Evolutionary conservation across 2,113 vertebrate species (phyloP), one percentile per base, ranked within the genome.

Genomic region (Lophotis ruficrista): DNA sequence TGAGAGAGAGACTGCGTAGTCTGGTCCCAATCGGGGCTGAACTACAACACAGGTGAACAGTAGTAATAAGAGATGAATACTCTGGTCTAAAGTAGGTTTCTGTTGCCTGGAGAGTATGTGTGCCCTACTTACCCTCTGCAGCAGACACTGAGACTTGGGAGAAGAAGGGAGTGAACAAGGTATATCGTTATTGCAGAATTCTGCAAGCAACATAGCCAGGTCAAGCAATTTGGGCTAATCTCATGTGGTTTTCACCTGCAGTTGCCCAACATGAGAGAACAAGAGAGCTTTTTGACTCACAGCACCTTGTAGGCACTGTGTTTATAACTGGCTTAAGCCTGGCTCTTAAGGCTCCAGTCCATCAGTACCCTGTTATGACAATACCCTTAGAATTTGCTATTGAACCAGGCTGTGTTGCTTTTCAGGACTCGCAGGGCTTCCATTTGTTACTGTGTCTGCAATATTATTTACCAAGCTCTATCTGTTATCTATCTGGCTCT

Each of bases 121-220:
- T 56, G 53, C 12, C 30, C 14, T 72, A 4, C 15, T 69, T n/a
- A 45, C 9, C 30, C 53, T 72, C 31, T 56, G 22, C 13, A 56
- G 37, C 6, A 48, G 19, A 15, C 25, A 64, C 1, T 0, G 0
- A 14, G 6, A 35, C 8, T 48, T 4, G 3, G 51, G 27, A 66
- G 30, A 37, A 68, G 48, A 66, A 58, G 6, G 2, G 13, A 4
- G 16, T 1, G 2, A 65, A 12, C 1, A 3, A 58, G 23, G 8
- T 2, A 0, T 22, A 14, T 38, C 3, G 9, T 51, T 72, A 54
- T 92, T 38, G 15, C 15, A 58, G 25, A 85, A 30, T 64, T 58
- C 30, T 31, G 14, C 12, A 64, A 56, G 20, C 3, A 73, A 9
- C 10, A 9, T 12, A 45, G 14, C 12, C 6, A 11, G 2, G 18